Base-by-base conservation (phyloP, 2,113 vertebrate genomes). In the Hippocampus guttulatus region DNA sequence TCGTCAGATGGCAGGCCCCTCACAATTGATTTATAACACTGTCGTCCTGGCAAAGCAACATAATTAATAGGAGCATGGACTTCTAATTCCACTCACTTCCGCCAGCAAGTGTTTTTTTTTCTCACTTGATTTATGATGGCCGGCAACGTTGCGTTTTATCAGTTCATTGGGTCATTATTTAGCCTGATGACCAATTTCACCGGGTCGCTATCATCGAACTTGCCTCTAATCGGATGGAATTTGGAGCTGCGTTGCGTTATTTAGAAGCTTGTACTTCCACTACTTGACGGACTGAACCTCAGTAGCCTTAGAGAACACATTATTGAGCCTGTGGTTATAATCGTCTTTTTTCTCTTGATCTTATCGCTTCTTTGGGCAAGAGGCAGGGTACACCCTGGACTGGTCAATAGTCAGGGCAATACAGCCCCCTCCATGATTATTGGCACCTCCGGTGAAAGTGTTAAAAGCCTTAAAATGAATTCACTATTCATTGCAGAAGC, bases 1-100 rank as follows among this genome's bases (percentile, higher is more conserved):
- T 93, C 92, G 93, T 87, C 91, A 93, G 96, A 94, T 95, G 94
- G 95, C 98, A 95, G 94, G 94, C 94, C 95, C 96, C 95, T 99
- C 97, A 96, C 95, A 95, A 93, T 95, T 98, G 97, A 99, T 99
- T 99, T 98, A 99, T 99, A 96, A 98, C 96, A 95, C 95, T 98
- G 96, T 97, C 95, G 93, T 93, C 94, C 94, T 95, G 93, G 96
- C 95, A 96, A 97, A 95, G 95, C 96, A 96, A 98, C 97, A 97
- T 98, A 98, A 99, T 99, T 99, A 99, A 99, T 99, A 98, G 96
- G 96, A 98, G 95, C 96, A 96, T 93, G 95, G 97, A 98, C 96
- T 98, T 98, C 96, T 98, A 98, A 98, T 98, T 99, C 96, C 95
- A 96, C 94, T 95, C 95, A 98, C 97, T 99, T 98, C 96, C 94